phyloP scores from a whole-genome alignment of 2,797 vertebrate species.

The Tragelaphus oryx region DNA sequence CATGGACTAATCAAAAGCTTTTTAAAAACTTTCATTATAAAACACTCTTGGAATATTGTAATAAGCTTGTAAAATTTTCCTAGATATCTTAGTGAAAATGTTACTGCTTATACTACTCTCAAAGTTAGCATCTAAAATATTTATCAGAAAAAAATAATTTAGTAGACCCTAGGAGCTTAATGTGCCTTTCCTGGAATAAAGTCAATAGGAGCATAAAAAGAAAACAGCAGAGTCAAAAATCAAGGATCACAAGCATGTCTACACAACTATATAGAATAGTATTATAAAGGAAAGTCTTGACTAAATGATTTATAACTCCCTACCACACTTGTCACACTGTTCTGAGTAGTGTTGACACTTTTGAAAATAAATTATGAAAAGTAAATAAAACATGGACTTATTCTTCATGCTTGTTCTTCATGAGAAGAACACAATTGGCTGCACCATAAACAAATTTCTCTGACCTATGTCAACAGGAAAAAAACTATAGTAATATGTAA shows the following conservation, averaged over 20 bases:
- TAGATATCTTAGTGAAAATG: neutral
- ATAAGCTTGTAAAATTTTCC: neutral
- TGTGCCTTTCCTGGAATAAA: neutral
- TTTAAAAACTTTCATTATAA: neutral
- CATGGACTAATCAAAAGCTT: neutral
- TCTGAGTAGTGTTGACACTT: neutral
- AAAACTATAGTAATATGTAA: neutral
- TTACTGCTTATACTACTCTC: neutral
- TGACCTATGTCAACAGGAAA: neutral
- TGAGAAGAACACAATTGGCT: neutral
- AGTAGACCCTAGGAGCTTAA: neutral
- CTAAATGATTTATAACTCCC: neutral
- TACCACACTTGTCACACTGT: neutral
- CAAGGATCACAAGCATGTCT: neutral
- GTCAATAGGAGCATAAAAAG: neutral
- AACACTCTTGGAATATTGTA: neutral
- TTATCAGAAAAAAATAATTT: neutral
- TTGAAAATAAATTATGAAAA: neutral
- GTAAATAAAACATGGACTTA: neutral
- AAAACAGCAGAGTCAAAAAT: neutral
- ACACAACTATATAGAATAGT: neutral
- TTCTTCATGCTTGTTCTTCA: neutral
- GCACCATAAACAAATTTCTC: neutral
- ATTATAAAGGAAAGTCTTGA: neutral
- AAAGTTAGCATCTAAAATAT: neutral